Base-by-base conservation (phyloP, 2,888 invertebrate genomes). In the Polymixis flavicincta region DNA sequence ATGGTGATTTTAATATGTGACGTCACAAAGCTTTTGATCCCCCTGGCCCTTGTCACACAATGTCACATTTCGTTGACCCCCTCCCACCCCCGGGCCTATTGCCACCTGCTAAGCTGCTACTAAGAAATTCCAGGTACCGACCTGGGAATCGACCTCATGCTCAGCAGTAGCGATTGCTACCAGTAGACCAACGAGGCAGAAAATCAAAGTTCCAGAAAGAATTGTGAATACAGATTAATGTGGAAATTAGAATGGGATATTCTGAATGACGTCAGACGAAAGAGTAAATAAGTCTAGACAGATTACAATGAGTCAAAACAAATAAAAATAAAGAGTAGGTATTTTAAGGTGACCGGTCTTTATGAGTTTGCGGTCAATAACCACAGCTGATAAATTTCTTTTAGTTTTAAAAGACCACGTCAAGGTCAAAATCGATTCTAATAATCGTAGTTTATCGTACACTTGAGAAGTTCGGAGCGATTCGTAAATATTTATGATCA, bases 401-500 rank as follows among this genome's bases (percentile, higher is more conserved):
- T 78, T 73, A 73, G 14, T 64, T 9, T 71, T 54, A 42, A 25
- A 37, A 37, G 22, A 22, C 17, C 4, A 13, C 25, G 25, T 14
- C 65, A 78, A 83, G 57, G 71, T 83, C 13, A 67, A 45, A 63
- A 45, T 65, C 32, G 28, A 54, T 72, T 66, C 52, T 54, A 13
- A 52, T 65, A 71, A 54, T 52, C 42, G 13, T 65, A 66, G 52
- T 66, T 69, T 52, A 68, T 55, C 22, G 50, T 14, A 32, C 17
- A 69, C 48, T 80, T 63, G 52, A 71, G 42, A 57, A 54, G n/a
- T 60, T 68, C 37, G 0, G 45, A 71, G 32, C 4, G 55, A 68
- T 74, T 70, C 55, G 70, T 71, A 63, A 84, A 84, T 80, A 82
- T 70, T 80, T 54, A 74, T 55, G 37, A 28, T 32, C 67, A 57